Evolutionary conservation across 2,888 invertebrate species (phyloP).

Genomic region (Cataglyphis albicans): DNA sequence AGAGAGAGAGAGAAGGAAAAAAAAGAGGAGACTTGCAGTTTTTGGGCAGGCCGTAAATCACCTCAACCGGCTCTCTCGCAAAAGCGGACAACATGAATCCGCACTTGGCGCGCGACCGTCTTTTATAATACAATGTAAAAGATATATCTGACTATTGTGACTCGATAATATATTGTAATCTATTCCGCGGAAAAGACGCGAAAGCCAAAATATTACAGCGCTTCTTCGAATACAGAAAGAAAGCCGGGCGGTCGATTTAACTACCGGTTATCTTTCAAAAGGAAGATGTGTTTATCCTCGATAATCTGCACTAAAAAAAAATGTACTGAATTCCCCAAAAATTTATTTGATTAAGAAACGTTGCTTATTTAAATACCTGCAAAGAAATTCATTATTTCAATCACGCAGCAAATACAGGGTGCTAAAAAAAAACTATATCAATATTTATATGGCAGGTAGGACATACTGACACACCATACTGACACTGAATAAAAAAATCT

Average conservation of each 20-base stretch:
- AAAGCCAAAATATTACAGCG: not conserved
- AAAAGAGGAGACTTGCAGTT: not conserved
- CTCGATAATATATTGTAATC: not conserved
- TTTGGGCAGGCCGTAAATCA: slow-evolving; percentile 29
- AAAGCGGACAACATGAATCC: slow-evolving; percentile 30
- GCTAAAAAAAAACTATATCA: too few relatives aligned
- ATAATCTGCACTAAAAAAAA: not conserved
- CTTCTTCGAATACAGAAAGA: not conserved
- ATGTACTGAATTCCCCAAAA: too few relatives aligned
- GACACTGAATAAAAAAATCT: too few relatives aligned
- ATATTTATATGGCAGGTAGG: too few relatives aligned
- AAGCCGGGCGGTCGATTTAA: not conserved
- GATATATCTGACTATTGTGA: not conserved
- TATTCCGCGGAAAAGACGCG: not conserved
- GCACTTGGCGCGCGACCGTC: slow-evolving; percentile 23
- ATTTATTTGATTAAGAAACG: too few relatives aligned
- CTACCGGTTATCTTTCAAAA: not conserved
- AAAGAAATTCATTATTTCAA: too few relatives aligned
- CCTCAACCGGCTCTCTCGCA: not conserved
- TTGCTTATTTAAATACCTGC: too few relatives aligned
- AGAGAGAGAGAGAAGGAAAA: too few relatives aligned
- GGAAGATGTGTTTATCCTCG: not conserved
- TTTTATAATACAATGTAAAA: not conserved
- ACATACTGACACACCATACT: too few relatives aligned
- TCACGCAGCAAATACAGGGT: too few relatives aligned